Evolutionary conservation across 2,888 invertebrate species (phyloP), one percentile per base, ranked within the genome.

Genomic region (Agrochola litura): DNA sequence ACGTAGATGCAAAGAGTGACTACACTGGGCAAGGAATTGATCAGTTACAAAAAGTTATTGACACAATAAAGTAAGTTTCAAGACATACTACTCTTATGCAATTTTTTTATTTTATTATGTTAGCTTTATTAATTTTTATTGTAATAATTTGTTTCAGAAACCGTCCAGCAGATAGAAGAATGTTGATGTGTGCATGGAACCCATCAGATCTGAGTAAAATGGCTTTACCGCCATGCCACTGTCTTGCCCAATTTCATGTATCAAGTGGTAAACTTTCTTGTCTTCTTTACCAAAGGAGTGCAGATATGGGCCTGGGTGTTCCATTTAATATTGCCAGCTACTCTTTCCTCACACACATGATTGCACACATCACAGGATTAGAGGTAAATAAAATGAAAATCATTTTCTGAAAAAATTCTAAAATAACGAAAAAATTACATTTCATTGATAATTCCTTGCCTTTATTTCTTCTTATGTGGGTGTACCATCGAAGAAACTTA

Each of bases 291-390:
- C 99, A 99, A 94, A 97, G 99, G 85, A 99, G 99, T 89, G 99
- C 99, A 12, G 99, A 99, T 93, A 99, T 99, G 98, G 99, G 99
- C 4, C 97, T 99, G 2, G 99, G 99, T n/a, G 99, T 99, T 0
- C 99, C 99, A 19, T 99, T 99, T 94, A 99, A 99, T 95, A 99
- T 99, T 89, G 99, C 99, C 69, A 99, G 99, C 89, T 99, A 99
- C 95, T 97, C 99, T 2, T 94, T 99, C 49, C 97, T 99, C 6
- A 99, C 99, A 5, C 98, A 98, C 90, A 99, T 99, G 99, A 98
- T 99, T 86, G 99, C 99, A 43, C 99, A 99, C 92, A 97, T 99
- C 37, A 99, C 99, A n/a, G 98, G 98, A 66, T 96, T 99, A 65
- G 98, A 99, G 97, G 98, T 98, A 89, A 83, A 63, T 22, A 25